Evolutionary conservation across 2,113 vertebrate species (phyloP).

Genomic region (Antechinus flavipes): DNA sequence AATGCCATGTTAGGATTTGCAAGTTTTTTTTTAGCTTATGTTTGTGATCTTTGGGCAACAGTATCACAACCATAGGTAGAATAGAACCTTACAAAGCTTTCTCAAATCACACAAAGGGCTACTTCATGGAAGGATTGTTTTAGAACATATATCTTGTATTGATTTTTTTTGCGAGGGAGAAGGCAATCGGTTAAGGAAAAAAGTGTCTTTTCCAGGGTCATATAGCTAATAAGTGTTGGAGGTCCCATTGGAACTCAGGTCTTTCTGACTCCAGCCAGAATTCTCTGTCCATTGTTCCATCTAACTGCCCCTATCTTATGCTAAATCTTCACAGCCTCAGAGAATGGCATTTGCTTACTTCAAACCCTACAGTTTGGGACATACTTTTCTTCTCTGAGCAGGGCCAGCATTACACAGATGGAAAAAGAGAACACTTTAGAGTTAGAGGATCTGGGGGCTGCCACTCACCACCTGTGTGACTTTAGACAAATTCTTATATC

Average conservation of each 20-base stretch:
- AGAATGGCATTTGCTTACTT: neutral
- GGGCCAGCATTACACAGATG: neutral
- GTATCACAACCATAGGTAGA: constrained; percentile 19
- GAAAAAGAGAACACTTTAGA: neutral
- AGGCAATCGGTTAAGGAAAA: neutral
- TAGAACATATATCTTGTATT: neutral
- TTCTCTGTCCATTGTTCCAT: neutral
- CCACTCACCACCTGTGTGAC: neutral
- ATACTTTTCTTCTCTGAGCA: neutral
- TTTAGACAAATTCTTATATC: neutral
- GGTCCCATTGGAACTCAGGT: neutral
- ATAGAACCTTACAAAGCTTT: constrained; percentile 41
- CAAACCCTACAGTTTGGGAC: neutral
- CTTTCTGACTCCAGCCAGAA: neutral
- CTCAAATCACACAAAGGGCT: constrained; percentile 29
- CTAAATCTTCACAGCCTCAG: neutral
- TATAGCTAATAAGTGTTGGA: too few relatives aligned
- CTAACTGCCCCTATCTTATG: neutral
- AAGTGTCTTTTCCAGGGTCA: neutral
- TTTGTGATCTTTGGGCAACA: constrained; percentile 22
- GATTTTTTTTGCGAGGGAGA: neutral
- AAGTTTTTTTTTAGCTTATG: constrained; percentile 11
- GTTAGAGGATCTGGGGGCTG: neutral
- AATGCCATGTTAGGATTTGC: constrained; percentile 28
- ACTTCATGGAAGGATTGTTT: neutral